Evolutionary conservation across 2,113 vertebrate genomes (phyloP).

Genomic region (Anthoscopus minutus): DNA sequence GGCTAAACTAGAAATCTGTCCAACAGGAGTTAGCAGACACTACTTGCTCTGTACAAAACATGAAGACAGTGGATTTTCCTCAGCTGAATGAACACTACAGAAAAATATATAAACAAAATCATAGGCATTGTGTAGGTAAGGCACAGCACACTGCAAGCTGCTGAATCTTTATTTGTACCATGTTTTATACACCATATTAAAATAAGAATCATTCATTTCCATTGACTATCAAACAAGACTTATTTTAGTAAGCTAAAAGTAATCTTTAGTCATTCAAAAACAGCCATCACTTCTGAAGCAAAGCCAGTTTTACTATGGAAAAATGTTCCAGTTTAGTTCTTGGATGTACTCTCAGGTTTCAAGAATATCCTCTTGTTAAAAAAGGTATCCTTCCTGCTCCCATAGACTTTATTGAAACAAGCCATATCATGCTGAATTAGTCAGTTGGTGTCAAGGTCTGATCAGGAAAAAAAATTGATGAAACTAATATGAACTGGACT

Average conservation of each 20-base stretch:
- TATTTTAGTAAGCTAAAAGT: not conserved
- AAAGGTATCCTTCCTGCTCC: not conserved
- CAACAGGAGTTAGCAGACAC: not conserved
- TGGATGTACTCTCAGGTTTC: not conserved
- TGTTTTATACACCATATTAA: not conserved
- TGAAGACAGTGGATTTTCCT: not conserved
- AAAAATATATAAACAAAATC: not conserved
- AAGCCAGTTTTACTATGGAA: not conserved
- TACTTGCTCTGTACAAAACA: not conserved
- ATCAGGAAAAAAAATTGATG: not conserved
- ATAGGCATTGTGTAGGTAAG: not conserved
- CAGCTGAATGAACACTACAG: not conserved
- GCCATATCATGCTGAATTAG: not conserved
- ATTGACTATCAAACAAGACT: not conserved
- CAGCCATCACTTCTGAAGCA: not conserved
- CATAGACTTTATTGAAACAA: not conserved
- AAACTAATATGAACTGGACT: not conserved
- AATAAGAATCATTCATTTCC: not conserved
- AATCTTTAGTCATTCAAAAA: not conserved
- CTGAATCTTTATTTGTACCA: not conserved
- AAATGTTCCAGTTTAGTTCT: not conserved
- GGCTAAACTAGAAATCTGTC: not conserved
- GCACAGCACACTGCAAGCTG: not conserved
- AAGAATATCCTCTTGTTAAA: not conserved
- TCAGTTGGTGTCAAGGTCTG: not conserved